Evolutionary conservation across 2,797 vertebrate genomes (phyloP), one percentile per base, ranked within the genome.

Genomic region (Steatocranus sp.): DNA sequence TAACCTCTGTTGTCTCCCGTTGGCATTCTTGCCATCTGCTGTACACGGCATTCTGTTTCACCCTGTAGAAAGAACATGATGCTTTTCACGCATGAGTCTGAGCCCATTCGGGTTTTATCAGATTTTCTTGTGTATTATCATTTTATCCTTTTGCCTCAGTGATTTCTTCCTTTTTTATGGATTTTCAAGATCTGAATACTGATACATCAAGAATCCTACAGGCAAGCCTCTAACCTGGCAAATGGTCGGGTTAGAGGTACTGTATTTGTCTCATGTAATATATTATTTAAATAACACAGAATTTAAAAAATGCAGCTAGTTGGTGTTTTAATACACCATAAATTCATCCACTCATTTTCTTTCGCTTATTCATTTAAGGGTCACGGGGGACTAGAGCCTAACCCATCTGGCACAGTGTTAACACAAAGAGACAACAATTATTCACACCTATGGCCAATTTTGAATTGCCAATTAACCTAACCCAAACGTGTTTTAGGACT

Each of bases 1-100:
- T 89, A 86, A 93, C 92, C 91, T 94, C 63, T 88, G 86, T 88
- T 90, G 85, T 89, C 81, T 92, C 86, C 83, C 85, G 76, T 89
- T 89, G 88, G 90, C 86, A 36, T 88, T 89, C 80, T 32, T 78
- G 80, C 91, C 92, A 93, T 94, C 91, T 94, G 91, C 85, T 90
- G 80, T 79, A 14, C 84, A 41, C 58, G 5, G 74, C 75, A 54
- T 85, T 91, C 83, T 80, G 80, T 88, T 91, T 88, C 80, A 89
- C 83, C 87, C 82, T 38, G 76, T 30, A 74, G 75, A 86, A 79
- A 82, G 80, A 79, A 74, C 84, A 76, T 5, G 15, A 81, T n/a
- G 68, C 43, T 86, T 78, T 82, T 80, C 76, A 75, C 58, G 75
- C 51, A 53, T 11, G 18, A 78, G 38, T 38, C 63, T 50, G 25